Evolutionary conservation across 2,113 vertebrate genomes (phyloP).

Genomic region (Lipophrys pholis): DNA sequence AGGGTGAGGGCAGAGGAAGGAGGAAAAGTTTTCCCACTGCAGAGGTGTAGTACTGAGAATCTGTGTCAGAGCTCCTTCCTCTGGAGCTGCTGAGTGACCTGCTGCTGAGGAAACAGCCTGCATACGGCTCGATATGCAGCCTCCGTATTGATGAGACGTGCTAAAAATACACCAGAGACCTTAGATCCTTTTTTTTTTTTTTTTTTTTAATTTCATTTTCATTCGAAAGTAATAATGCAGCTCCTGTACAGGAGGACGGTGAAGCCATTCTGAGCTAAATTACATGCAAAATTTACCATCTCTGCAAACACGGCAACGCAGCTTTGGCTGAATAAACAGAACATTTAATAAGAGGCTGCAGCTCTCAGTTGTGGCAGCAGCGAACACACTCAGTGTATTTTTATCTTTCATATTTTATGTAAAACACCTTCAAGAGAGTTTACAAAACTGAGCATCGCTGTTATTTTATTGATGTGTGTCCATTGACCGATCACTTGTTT

Average conservation of each 20-base stretch:
- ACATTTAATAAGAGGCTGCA: background rate
- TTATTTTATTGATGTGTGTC: background rate
- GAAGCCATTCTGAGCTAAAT: slow-evolving; percentile 22
- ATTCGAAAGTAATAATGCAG: background rate
- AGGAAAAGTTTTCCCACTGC: slow-evolving; percentile 64
- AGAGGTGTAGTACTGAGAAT: slow-evolving; percentile 57
- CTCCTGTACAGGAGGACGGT: background rate
- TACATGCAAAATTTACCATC: slow-evolving; percentile 30
- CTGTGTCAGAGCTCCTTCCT: slow-evolving; percentile 59
- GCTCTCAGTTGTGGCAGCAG: background rate
- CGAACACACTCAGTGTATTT: background rate
- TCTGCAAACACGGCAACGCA: slow-evolving; percentile 36
- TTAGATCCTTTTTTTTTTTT: background rate
- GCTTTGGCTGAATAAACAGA: slow-evolving; percentile 44
- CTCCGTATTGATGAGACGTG: slow-evolving; percentile 23
- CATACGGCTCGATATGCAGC: slow-evolving; percentile 20
- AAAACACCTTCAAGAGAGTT: no score
- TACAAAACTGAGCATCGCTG: background rate
- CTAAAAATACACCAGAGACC: slow-evolving; percentile 27
- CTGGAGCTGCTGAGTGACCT: slow-evolving; percentile 53
- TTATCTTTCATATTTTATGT: no score
- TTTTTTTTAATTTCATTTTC: slow-evolving; percentile 2
- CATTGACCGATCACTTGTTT: slow-evolving; percentile 4
- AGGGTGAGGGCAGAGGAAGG: slow-evolving; percentile 22
- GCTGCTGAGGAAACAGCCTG: slow-evolving; percentile 45